Percentiles rank a stretch among this genome's conserved stretches.
These are phyloP conservation scores for Urocyon cinereoargenteus DNA, from an alignment of 2,797 vertebrate species.

Conservation along the genomic window DNA sequence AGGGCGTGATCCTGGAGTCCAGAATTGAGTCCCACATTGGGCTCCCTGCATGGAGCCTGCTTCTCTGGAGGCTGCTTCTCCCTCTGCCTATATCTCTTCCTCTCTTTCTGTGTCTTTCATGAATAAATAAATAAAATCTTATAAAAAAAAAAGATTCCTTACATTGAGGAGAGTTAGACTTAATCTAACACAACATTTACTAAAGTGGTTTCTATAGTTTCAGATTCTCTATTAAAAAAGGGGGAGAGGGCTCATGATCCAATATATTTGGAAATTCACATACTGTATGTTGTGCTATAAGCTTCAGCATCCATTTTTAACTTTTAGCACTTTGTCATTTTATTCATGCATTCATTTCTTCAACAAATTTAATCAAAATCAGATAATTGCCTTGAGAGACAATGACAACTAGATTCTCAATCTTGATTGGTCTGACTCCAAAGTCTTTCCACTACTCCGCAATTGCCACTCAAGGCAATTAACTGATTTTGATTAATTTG, in stretches of 20 bases:
- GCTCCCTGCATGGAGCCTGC: too few species aligned
- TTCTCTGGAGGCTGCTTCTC: too few species aligned
- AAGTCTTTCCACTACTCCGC: neutral
- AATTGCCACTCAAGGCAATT: neutral
- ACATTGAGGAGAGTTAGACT: neutral
- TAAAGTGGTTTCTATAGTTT: neutral
- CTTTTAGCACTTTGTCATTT: conserved; percentile 14
- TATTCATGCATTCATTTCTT: neutral
- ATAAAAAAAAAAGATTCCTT: neutral
- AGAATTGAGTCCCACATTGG: too few species aligned
- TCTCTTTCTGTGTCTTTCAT: too few species aligned
- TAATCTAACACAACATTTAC: conserved; percentile 3
- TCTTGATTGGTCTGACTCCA: neutral
- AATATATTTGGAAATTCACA: neutral
- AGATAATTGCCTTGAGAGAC: too few species aligned
- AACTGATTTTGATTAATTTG: conserved; percentile 43
- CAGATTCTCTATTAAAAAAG: neutral
- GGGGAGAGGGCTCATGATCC: neutral
- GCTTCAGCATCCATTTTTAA: neutral
- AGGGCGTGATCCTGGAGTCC: too few species aligned
- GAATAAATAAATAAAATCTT: neutral
- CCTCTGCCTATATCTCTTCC: too few species aligned
- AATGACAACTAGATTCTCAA: neutral
- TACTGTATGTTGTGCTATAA: neutral
- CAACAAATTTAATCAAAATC: neutral